Conservation (phyloP, 2,888 invertebrate species). For the Athalia rosae region DNA sequence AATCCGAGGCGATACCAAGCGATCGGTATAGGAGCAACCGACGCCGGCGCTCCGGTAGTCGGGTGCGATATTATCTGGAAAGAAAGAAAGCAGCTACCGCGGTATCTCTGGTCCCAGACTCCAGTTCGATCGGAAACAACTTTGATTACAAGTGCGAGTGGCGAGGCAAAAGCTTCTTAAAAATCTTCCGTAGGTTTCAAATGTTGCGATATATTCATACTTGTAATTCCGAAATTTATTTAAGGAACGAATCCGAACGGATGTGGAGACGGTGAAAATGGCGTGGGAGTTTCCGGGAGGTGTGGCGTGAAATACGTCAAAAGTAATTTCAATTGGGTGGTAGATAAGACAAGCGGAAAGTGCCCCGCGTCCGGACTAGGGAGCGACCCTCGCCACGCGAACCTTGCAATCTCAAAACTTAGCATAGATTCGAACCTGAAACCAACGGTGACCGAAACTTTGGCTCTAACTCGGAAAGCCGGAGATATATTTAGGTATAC, state of each 20-base stretch:
- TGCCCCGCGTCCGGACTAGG: slow-evolving; percentile 14
- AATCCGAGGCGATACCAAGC: slow-evolving; percentile 17
- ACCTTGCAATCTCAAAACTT: slow-evolving; percentile 22
- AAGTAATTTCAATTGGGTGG: slow-evolving; percentile 38
- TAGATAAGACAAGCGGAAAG: slow-evolving; percentile 36
- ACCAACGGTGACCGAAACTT: background rate
- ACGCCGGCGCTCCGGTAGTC: slow-evolving; percentile 9
- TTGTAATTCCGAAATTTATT: too few relatives aligned
- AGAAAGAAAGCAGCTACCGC: slow-evolving; percentile 6
- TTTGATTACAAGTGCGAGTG: too few relatives aligned
- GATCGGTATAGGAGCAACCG: background rate
- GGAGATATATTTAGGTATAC: background rate
- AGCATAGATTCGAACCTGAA: slow-evolving; percentile 17
- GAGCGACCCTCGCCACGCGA: background rate
- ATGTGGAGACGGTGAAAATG: background rate
- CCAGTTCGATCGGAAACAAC: too few relatives aligned
- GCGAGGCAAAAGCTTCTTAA: too few relatives aligned
- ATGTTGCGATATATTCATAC: too few relatives aligned
- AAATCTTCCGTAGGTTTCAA: too few relatives aligned
- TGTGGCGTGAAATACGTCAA: slow-evolving; percentile 17
- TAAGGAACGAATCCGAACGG: too few relatives aligned
- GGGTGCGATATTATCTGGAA: slow-evolving; percentile 1
- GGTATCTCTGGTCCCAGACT: too few relatives aligned
- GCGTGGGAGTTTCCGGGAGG: too few relatives aligned
- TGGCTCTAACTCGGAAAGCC: slow-evolving; percentile 20